Evolutionary conservation across 1,140 invertebrate genomes (phyloP), one percentile per base, ranked within the genome.

Genomic region (Drusus annulatus): DNA sequence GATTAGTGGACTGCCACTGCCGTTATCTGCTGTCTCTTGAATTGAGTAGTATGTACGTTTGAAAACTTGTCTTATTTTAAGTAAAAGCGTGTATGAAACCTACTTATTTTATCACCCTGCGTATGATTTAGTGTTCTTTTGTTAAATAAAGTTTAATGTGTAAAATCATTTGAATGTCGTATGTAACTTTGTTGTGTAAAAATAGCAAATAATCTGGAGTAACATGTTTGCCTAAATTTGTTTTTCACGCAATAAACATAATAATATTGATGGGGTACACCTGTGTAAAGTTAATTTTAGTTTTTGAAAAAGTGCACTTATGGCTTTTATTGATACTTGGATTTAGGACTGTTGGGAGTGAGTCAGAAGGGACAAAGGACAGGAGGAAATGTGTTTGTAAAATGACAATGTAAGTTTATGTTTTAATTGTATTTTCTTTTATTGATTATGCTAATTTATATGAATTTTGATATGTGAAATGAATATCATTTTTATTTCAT

Each of bases 221-320:
- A 71, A 63, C 6, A 25, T 63, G 62, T 63, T 63, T 63, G 62
- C 25, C 62, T 63, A 63, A 23, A 63, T 50, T n/a, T 71, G 10
- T 71, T 71, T 71, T 50, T 71, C 68, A 50, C 36, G 68, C 68
- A 50, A 71, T 8, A 50, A 71, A 21, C 3, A 3, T 50, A 45
- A 50, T 28, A 69, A 50, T 45, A 50, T n/a, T n/a, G 19, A 21
- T 28, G 25, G n/a, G 50, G 36, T 78, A 28, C 25, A 28, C 25
- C 25, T 28, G 25, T 28, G 25, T 28, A 68, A 65, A 54, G 16
- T 78, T 78, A 74, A 74, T 76, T 51, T 79, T 83, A 81, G 79
- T 79, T 80, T 81, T 54, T 31, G 79, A 74, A 84, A 79, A 84
- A 86, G 85, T 84, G 84, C 84, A 82, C 84, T 84, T 86, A 85